A percentile compares a stretch with the other conserved stretches of the same genome.
Evolutionary conservation across 2,113 vertebrate species (phyloP).

Genomic region (Taxidea taxus): DNA sequence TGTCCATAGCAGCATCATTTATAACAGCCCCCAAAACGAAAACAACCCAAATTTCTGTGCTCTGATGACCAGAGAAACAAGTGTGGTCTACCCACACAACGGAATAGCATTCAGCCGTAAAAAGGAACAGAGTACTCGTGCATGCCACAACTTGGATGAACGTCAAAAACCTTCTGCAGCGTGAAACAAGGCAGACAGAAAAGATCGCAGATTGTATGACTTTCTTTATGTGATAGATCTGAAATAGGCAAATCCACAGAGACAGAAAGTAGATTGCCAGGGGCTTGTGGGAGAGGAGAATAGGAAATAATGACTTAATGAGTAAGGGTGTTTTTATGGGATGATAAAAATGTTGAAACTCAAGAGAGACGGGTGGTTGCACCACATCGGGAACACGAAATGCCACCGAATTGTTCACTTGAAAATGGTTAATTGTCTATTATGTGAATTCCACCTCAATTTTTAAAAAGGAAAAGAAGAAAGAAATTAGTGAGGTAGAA

Average conservation of each 20-base stretch:
- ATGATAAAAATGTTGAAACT: not conserved
- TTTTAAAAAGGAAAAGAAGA: not conserved
- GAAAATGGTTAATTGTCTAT: not conserved
- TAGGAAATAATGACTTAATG: not conserved
- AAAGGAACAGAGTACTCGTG: not conserved
- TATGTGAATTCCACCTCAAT: not conserved
- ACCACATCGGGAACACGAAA: fast-evolving
- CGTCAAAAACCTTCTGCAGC: not conserved
- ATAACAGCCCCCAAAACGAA: not conserved
- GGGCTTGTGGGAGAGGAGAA: too few species aligned
- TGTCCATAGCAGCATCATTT: not conserved
- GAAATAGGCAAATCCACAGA: not conserved
- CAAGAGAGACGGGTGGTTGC: not conserved
- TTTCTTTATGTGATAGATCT: too few species aligned
- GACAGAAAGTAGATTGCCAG: not conserved
- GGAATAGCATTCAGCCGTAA: not conserved
- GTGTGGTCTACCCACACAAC: fast-evolving
- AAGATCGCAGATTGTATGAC: not conserved
- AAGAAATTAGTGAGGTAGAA: not conserved
- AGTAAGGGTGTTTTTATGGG: not conserved
- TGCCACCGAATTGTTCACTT: not conserved
- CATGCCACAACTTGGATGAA: too few species aligned
- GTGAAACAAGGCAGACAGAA: not conserved
- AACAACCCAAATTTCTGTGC: not conserved
- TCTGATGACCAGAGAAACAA: not conserved